Conservation (phyloP, 2,113 vertebrate genomes). For the Mohoua ochrocephala region DNA sequence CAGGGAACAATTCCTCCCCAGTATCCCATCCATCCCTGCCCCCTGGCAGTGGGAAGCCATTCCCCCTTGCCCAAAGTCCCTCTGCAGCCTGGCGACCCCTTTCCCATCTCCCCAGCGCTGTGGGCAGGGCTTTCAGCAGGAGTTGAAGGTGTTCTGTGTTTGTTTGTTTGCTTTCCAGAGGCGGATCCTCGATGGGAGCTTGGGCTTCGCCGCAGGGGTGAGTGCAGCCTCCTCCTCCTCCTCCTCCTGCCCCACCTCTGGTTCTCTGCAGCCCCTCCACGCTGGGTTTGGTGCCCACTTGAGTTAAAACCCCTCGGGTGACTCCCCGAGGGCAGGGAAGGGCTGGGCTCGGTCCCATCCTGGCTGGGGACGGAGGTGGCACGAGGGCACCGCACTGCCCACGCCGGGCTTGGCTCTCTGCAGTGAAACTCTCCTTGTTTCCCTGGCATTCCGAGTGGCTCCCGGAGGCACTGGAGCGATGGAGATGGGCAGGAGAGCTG, state of each 20-base stretch:
- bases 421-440: fast-evolving
- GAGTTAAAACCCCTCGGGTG: fast-evolving
- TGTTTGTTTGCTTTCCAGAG: constrained; percentile 79
- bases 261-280: fast-evolving
- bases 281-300: fast-evolving
- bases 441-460: fast-evolving
- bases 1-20: background rate
- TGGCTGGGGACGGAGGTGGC: background rate
- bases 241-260: background rate
- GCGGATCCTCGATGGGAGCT: constrained; percentile 90
- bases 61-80: background rate
- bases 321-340: background rate
- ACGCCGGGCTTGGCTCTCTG: background rate
- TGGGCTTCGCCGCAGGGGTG: constrained; percentile 97
- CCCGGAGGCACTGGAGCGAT: no score
- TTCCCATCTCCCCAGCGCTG: fast-evolving
- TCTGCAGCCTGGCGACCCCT: background rate
- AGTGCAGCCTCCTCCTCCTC: constrained; percentile 35
- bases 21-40: fast-evolving
- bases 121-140: background rate
- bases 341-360: background rate
- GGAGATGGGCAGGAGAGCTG: background rate
- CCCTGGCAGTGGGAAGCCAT: background rate
- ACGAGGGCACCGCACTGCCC: fast-evolving
- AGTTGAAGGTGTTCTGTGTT: background rate